Evolutionary conservation across 1,140 invertebrate genomes (phyloP), one percentile per base, ranked within the genome.

Genomic region (Calephelis virginiensis): DNA sequence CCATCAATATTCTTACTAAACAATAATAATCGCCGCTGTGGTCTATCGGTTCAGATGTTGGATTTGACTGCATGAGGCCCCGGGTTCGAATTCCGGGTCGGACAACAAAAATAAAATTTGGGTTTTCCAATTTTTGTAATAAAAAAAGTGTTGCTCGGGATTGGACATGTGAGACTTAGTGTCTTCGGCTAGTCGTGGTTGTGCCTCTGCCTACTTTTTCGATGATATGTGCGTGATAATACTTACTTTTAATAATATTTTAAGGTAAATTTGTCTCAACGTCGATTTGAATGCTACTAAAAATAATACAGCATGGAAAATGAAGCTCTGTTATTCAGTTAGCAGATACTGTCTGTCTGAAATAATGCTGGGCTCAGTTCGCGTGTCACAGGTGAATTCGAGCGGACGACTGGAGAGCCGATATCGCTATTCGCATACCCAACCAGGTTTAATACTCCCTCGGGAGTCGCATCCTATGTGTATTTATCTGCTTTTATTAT

Each of bases 341-440:
- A 64, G 63, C 63, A 64, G 62, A 63, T 63, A 66, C 64, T 70
- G 62, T 69, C 38, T 50, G 68, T 72, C 63, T 56, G 72, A 64
- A 72, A 77, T 77, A 77, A 72, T 74, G 70, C 66, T 53, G 68
- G 62, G 64, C 69, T 74, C 72, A 72, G 73, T 74, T 76, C 73
- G 76, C 75, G 71, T 81, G 81, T 77, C 81, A 79, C 78, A 77
- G 77, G 77, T 78, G 77, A 78, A 78, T 72, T 78, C 71, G 67
- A 72, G 71, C 73, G 73, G 60, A 68, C 48, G 67, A 49, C 73
- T 63, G 70, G 59, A 69, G 66, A 72, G 73, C 69, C 77, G 76
- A 77, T 80, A 82, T 77, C 78, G 77, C 78, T 75, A 70, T 77
- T 76, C 75, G 71, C 72, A 73, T 56, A 67, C 71, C 69, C 73